Base-by-base conservation (phyloP, 1,140 invertebrate species). In the Aphelenchoides avenae region DNA sequence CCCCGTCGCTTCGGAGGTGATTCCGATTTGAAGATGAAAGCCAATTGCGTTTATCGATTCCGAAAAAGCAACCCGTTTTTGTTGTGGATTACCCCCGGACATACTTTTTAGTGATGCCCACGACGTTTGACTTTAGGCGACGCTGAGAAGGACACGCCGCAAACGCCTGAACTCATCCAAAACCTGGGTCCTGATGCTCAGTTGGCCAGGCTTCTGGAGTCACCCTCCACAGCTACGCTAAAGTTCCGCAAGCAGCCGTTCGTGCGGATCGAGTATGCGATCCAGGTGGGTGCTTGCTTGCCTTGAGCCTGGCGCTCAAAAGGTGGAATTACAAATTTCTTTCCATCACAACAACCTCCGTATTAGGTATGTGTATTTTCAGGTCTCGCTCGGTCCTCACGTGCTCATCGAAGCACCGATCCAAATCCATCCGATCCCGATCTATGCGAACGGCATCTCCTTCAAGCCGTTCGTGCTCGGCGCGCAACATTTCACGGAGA, bases 371-470 rank as follows among this genome's bases (percentile, higher is more conserved):
- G n/a, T n/a, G n/a, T 18, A 36, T 11, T 49, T 61, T 42, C 29
- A 62, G 59, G 34, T 62, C 13, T 51, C 50, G n/a, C 22, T 64
- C 13, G 60, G 60, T 6, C 31, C 61, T 13, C 41, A 63, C 9
- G 41, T 62, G 7, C 48, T 62, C 4, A 15, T 62, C 2, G 60
- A 62, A 39, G 24, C 63, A 15, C 60, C 60, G 7, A 63, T 62
- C 40, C 29, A 30, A 41, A 44, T 62, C 11, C 60, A 62, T 53
- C 60, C 60, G 18, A 62, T 62, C n/a, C 60, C 60, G 2, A 56
- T 61, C 22, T 57, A 64, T 34, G 59, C 49, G n/a, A 62, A 62
- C 22, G 60, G 50, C 1, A 63, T 62, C 30, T 48, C 24, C 1
- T 64, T 64, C 37, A 39, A 44, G 13, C 60, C 60, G 6, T 62